Evolutionary conservation across 2,113 vertebrate species (phyloP), one percentile per base, ranked within the genome.

Genomic region (Psephotus haematonotus): DNA sequence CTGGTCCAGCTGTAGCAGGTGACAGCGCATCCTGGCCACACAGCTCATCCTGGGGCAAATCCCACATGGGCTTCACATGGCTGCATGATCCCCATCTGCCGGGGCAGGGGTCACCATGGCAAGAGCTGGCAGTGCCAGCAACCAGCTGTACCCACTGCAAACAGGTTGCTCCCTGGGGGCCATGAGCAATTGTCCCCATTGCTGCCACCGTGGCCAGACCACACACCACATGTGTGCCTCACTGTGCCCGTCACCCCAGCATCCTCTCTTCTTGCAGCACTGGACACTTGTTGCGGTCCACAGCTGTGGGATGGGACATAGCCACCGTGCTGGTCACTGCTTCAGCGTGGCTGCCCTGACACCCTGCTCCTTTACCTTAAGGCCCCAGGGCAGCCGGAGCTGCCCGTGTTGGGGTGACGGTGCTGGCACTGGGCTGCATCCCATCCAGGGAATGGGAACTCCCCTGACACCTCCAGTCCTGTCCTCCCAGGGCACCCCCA

Each of bases 231-330:
- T 0, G 4, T 0, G 1, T 17, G 44, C n/a, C 28, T 67, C 5
- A 0, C 22, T 19, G 53, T 35, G 31, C 43, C 41, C 18, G 4
- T 52, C 0, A 0, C 7, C 35, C 5, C 0, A 0, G 9, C 7
- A 49, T 18, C 20, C 18, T 11, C 20, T 82, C 46, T 47, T 67
- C 46, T 44, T 33, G 16, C 13, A 59, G 19, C 6, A 3, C n/a
- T 43, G 4, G 1, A 23, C 5, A 2, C 52, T 47, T 5, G 2
- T 19, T 24, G 20, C 2, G 3, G 29, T 50, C 57, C 63, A 46
- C 2, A 20, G 37, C 68, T 13, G 9, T 17, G 17, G 39, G 24
- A 50, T 2, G 3, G 55, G 55, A 22, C 31, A 57, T 7, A 69
- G 37, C 5, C 49, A 49, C 25, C 24, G 31, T 59, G 46, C 44